Evolutionary conservation across 2,888 invertebrate species (phyloP), one percentile per base, ranked within the genome.

Genomic region (Syrphus vitripennis): DNA sequence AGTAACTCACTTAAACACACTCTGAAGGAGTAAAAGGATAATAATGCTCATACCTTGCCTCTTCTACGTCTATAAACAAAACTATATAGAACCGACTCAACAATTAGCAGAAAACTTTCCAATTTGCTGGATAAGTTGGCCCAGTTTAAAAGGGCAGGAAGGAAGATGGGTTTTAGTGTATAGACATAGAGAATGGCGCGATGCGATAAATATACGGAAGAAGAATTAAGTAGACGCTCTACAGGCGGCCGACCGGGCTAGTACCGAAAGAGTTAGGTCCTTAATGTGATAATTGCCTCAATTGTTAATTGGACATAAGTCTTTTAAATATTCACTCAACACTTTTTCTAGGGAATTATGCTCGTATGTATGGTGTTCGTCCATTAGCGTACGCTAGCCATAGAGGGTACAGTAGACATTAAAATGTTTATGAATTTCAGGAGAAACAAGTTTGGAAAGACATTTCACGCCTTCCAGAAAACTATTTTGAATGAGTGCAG

Each of bases 281-380:
- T 76, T 81, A 81, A 81, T 77, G 48, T 74, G 77, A 82, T 82
- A 86, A 82, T 86, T 86, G 72, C 70, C 74, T 78, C 78, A 86
- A 77, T 78, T 82, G 77, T 82, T 86, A 82, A 86, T 86, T 86
- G 86, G 82, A 78, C 86, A 82, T 78, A 77, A 86, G 77, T 70
- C 76, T 61, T 69, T 80, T 80, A 61, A 67, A 84, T 80, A 75
- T 83, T 53, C 74, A 74, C 63, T 75, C 57, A 65, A 50, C 59
- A 48, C 67, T 50, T 37, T 10, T 37, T 31, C 14, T n/a, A n/a
- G n/a, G n/a, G 19, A 24, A 29, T 42, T 50, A 57, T 26, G 37
- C 34, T 10, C 48, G 1, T 50, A n/a, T 1, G 3, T n/a, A n/a
- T n/a, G n/a, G n/a, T n/a, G n/a, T n/a, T n/a, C n/a, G 5, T 42